Percentiles rank a stretch among this genome's conserved stretches.
Conservation (phyloP, 2,888 invertebrate species). For the Nephrotoma flavescens region DNA sequence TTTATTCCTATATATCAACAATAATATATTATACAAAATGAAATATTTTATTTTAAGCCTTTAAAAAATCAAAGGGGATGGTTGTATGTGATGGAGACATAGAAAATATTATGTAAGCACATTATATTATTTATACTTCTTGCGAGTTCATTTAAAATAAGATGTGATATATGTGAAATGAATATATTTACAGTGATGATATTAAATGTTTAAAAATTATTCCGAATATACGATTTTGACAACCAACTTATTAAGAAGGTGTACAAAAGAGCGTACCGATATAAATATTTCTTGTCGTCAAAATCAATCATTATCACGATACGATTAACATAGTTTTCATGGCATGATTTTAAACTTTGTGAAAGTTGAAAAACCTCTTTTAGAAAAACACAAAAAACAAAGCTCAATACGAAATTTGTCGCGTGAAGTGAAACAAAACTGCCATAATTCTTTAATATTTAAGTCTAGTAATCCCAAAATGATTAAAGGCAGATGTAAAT, state of each 20-base stretch:
- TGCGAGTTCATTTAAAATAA: neutral
- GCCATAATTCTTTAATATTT: no score
- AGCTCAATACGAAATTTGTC: no score
- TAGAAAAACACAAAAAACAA: no score
- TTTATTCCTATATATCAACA: neutral
- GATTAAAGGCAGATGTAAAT: neutral
- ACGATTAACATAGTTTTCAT: no score
- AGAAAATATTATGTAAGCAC: neutral
- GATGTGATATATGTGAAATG: neutral
- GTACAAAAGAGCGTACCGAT: no score
- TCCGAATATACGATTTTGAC: neutral
- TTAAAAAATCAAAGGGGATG: neutral
- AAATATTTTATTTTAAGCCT: neutral
- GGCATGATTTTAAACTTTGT: no score
- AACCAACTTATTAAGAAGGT: no score
- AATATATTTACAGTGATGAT: neutral
- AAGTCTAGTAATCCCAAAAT: no score
- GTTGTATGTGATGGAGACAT: neutral
- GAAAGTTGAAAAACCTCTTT: no score
- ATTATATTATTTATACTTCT: neutral
- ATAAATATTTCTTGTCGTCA: no score
- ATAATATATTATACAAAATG: neutral
- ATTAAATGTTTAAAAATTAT: neutral
- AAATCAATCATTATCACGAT: neutral
- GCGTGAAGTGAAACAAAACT: no score